Evolutionary conservation across 2,113 vertebrate genomes (phyloP), one percentile per base, ranked within the genome.

Genomic region (Brachypteracias leptosomus): DNA sequence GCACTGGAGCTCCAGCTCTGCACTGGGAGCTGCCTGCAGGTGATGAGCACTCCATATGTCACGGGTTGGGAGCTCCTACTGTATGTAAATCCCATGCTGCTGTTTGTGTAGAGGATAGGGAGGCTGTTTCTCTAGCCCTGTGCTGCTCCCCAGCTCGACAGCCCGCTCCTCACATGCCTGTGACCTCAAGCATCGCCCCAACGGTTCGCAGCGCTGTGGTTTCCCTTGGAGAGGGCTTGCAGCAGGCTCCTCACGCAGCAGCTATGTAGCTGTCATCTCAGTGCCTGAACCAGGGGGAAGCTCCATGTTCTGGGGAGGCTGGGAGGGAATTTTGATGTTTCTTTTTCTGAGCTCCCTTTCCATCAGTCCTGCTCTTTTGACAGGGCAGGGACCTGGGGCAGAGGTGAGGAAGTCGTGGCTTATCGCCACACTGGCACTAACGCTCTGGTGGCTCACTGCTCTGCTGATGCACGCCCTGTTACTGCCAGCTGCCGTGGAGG

Each of bases 141-240:
- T 54, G 62, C 71, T 81, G 59, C 38, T 88, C 33, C 22, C 25
- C 1, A 3, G 15, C 26, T 51, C 2, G 0, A 26, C 42, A 73
- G 44, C 40, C 35, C 0, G 10, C 42, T 84, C 36, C 35, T 82
- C 26, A 1, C 0, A 0, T 80, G 40, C 29, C 51, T 35, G 22
- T 58, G 51, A 87, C 74, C 26, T 35, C 12, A 11, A 80, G 24
- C 52, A 25, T 83, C 52, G 33, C 26, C 74, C 44, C 9, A 21
- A 5, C 29, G 3, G 2, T 47, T 13, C 2, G 12, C 26, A 40
- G 20, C 0, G 5, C 89, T 68, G 73, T 1, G 1, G 19, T 47
- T 94, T 57, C 59, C 57, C 54, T 70, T 36, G 4, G 31, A 24
- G 29, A 11, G 4, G 18, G 22, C 40, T 86, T 12, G 21, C 44